These are phyloP conservation scores for Pterostichus madidus DNA, from an alignment of 2,888 invertebrate species.

Conservation along the genomic window DNA sequence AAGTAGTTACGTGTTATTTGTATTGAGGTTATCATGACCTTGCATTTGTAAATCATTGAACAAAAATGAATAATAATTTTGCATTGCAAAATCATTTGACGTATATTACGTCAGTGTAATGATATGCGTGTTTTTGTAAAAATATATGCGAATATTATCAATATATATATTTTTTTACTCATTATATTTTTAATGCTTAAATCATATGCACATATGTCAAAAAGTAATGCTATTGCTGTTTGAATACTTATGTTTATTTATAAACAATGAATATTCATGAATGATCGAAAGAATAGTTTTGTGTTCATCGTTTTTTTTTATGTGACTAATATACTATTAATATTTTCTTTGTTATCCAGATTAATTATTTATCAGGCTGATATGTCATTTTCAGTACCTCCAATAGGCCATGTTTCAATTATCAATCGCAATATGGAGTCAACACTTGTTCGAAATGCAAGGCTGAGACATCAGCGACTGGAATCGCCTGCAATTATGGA, in stretches of 20 bases:
- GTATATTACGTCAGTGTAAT: conserved; percentile 26
- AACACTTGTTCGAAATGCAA: conserved; percentile 60
- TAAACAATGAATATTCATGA: conserved; percentile 10
- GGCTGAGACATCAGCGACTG: conserved; percentile 58
- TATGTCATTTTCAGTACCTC: conserved; percentile 54
- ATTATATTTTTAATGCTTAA: not conserved
- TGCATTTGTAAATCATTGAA: conserved; percentile 55
- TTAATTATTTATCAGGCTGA: not conserved
- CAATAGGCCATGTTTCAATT: conserved; percentile 61
- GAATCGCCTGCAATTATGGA: conserved; percentile 72
- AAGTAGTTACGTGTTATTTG: conserved; percentile 53
- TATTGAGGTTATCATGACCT: conserved; percentile 65
- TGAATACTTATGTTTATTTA: conserved; percentile 13
- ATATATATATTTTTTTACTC: conserved; percentile 5
- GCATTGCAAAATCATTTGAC: conserved; percentile 28
- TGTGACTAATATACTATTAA: conserved; percentile 19
- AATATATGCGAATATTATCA: not conserved
- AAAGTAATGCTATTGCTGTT: conserved; percentile 4
- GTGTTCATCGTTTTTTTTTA: not conserved
- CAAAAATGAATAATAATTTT: conserved; percentile 56
- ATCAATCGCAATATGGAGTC: conserved; percentile 59
- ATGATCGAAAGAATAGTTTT: conserved; percentile 19
- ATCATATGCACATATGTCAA: conserved; percentile 22
- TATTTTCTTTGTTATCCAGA: conserved; percentile 13
- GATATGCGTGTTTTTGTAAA: conserved; percentile 26